Conservation (phyloP, 1,140 invertebrate genomes). For the Agraylea sexmaculata region DNA sequence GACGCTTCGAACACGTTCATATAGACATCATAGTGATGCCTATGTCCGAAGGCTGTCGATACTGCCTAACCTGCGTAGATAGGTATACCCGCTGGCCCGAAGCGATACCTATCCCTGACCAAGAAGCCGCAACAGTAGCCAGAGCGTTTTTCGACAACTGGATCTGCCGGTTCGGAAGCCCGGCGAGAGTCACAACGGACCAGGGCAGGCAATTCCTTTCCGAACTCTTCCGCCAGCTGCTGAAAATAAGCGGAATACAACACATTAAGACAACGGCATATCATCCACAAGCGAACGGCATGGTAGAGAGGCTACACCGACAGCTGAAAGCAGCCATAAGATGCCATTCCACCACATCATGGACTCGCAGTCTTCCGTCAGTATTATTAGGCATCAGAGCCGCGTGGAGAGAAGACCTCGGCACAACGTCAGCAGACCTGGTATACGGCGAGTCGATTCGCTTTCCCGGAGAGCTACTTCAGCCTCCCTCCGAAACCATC, state of each 20-base stretch:
- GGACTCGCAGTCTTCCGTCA: constrained; percentile 27
- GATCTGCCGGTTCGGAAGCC: constrained; percentile 28
- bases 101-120: constrained; percentile 26
- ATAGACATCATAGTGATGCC: constrained; percentile 28
- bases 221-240: constrained; percentile 18
- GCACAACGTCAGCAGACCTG: too few species aligned
- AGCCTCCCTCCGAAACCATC: too few species aligned
- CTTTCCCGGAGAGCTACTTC: too few species aligned
- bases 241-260: constrained; percentile 12
- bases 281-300: constrained; percentile 29
- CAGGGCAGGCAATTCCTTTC: constrained; percentile 26
- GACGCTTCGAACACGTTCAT: constrained; percentile 19
- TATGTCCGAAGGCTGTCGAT: constrained; percentile 23
- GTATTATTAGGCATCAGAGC: constrained; percentile 31
- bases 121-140: constrained; percentile 26
- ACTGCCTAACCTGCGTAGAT: constrained; percentile 32
- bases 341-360: constrained; percentile 22
- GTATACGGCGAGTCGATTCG: too few species aligned
- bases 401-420: constrained; percentile 26
- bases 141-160: constrained; percentile 24
- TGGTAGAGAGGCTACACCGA: constrained; percentile 32
- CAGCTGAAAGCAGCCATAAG: constrained; percentile 28
- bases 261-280: constrained; percentile 28
- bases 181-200: constrained; percentile 25
- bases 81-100: constrained; percentile 34